Conservation (phyloP, 2,797 vertebrate genomes). For the Channallabes apus region DNA sequence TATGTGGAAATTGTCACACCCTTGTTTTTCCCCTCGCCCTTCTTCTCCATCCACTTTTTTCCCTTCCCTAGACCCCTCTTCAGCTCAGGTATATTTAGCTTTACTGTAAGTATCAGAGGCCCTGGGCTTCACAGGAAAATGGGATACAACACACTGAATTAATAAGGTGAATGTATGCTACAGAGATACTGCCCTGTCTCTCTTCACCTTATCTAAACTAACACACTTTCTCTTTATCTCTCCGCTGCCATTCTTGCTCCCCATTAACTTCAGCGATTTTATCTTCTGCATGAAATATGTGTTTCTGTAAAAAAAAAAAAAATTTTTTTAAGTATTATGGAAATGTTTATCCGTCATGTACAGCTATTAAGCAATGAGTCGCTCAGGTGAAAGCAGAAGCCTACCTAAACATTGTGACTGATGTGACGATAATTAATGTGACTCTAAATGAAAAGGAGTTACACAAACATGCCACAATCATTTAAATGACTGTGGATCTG, state of each 20-base stretch:
- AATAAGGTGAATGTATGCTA: conserved; percentile 58
- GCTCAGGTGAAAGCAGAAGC: conserved; percentile 29
- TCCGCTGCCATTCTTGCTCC: conserved; percentile 1
- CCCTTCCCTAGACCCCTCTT: conserved; percentile 36
- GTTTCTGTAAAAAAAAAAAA: conserved; percentile 1
- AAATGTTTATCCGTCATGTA: conserved; percentile 26
- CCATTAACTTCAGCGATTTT: neutral
- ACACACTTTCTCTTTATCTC: conserved; percentile 16
- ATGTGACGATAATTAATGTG: conserved; percentile 41
- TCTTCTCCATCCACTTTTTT: conserved; percentile 23
- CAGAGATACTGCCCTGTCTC: conserved; percentile 40
- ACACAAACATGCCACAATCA: conserved; percentile 34
- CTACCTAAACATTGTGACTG: conserved; percentile 27
- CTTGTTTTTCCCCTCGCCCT: conserved; percentile 16
- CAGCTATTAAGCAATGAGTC: conserved; percentile 37
- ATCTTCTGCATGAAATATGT: conserved; percentile 7
- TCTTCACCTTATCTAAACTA: conserved; percentile 20
- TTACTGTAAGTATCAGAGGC: conserved; percentile 55
- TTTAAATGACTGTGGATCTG: conserved; percentile 42
- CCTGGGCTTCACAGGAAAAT: conserved; percentile 60
- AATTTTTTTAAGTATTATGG: neutral
- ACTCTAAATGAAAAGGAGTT: conserved; percentile 46
- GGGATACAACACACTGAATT: conserved; percentile 57
- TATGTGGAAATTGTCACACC: conserved; percentile 48
- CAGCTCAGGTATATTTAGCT: conserved; percentile 67